Base-by-base conservation (phyloP, 37 sponge, comb jelly and placozoan species). In the Beroe forskalii region DNA sequence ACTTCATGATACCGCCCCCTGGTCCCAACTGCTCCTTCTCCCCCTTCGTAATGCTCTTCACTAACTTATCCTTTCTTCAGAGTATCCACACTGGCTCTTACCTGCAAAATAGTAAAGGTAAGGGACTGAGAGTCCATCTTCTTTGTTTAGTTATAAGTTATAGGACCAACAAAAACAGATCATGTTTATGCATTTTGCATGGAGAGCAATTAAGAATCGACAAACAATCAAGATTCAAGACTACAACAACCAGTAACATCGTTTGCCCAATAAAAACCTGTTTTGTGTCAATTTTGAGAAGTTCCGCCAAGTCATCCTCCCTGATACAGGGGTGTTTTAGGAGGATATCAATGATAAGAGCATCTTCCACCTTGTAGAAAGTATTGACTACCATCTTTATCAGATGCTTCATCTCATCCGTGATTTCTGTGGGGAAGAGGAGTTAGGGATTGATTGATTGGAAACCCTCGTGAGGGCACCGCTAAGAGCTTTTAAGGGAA, bases 11-110 rank as follows among this genome's bases (percentile, higher is more conserved):
- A 3, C 75, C 75, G 8, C 75, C 75, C 1, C 75, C 75, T 1
- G 75, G 75, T 20, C 75, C 75, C 75, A 72, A 3, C 39, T 72
- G 39, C 75, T 72, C 75, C 30, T 72, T 72, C 14, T 72, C 75
- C 35, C 75, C 75, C 39, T 72, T 72, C 4, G 75, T 72, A 32
- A 72, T 72, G 38, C 40, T 38, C 39, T 36, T 72, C 2, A 72
- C 35, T 39, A 72, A 20, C 75, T 72, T 72, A 33, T 72, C 75
- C 30, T 72, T 72, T n/a, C 75, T 30, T 72, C 20, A 72, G 37
- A 8, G 40, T 72, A 19, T 72, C 75, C 35, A 72, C 19, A 72
- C 75, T 72, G 6, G 75, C 37, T 20, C 75, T 3, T 3, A 72
- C 75, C 75, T 72, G 75, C 3, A 30, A 20, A 6, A 63, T 17